Conservation (phyloP, 2,797 vertebrate species). For the Fringilla coelebs region DNA sequence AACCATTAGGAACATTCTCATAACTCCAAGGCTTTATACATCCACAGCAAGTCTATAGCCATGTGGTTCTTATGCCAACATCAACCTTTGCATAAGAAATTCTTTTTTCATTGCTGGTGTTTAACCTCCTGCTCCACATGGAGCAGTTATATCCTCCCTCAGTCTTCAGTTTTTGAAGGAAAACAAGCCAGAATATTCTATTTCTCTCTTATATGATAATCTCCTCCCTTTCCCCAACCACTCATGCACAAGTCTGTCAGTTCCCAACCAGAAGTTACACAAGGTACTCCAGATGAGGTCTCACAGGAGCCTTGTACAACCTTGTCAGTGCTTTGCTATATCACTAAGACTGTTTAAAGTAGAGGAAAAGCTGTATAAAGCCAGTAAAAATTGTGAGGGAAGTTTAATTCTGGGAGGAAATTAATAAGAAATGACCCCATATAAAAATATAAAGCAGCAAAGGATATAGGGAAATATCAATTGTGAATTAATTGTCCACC, state of each 20-base stretch:
- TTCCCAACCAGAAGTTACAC: background rate
- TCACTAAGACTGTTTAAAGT: background rate
- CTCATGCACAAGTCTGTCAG: background rate
- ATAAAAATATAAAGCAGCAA: background rate
- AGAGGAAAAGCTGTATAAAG: background rate
- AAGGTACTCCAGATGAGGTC: background rate
- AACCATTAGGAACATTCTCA: background rate
- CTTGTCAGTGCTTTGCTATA: background rate
- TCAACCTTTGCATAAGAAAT: background rate
- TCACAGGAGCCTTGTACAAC: background rate
- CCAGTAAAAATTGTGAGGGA: background rate
- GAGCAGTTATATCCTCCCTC: background rate
- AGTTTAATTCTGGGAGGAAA: background rate
- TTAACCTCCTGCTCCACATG: background rate
- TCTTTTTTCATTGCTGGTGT: background rate
- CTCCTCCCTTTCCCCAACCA: background rate
- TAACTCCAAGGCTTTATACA: background rate
- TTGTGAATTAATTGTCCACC: background rate
- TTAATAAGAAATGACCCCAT: background rate
- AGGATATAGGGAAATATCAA: background rate
- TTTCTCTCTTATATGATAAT: background rate
- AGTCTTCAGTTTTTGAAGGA: background rate
- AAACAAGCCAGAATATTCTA: background rate
- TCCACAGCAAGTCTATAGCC: background rate
- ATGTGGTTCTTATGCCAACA: background rate